Evolutionary conservation across 1,140 invertebrate genomes (phyloP).

Genomic region (Anthonomus grandis): DNA sequence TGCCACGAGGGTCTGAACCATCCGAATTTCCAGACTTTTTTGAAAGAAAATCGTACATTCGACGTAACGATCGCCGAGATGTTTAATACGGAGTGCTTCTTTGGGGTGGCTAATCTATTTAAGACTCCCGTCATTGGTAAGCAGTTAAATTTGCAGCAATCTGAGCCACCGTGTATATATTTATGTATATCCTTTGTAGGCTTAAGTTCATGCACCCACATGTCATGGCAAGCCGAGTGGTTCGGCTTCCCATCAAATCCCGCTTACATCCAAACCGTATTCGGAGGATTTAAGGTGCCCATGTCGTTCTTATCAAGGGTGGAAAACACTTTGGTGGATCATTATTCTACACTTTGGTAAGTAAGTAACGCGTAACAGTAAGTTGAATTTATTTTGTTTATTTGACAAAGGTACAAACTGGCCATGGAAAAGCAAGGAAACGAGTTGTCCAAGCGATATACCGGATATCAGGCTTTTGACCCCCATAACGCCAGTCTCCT

Average conservation of each 20-base stretch:
- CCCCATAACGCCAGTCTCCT: conserved; percentile 59
- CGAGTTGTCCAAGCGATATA: conserved; percentile 51
- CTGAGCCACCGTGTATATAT: too few species aligned
- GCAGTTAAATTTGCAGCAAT: too few species aligned
- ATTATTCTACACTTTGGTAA: conserved; percentile 5
- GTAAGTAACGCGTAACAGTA: too few species aligned
- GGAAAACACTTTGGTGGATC: conserved; percentile 41
- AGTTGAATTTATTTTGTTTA: too few species aligned
- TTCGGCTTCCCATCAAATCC: conserved; percentile 58
- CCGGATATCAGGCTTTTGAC: conserved; percentile 55
- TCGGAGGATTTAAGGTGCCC: conserved; percentile 54
- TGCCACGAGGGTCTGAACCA: conserved; percentile 19
- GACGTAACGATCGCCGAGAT: conserved; percentile 65
- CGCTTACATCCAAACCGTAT: conserved; percentile 55
- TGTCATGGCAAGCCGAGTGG: conserved; percentile 58
- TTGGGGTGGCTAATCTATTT: conserved; percentile 60
- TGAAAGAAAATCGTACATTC: conserved; percentile 46
- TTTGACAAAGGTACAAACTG: conserved; percentile 15
- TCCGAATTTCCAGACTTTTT: conserved; percentile 24
- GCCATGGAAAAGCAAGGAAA: conserved; percentile 42
- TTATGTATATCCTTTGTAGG: too few species aligned
- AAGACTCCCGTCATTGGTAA: conserved; percentile 60
- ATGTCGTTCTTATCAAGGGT: conserved; percentile 53
- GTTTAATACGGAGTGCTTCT: conserved; percentile 68
- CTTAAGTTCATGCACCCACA: conserved; percentile 51